Base-by-base conservation (phyloP, 2,113 vertebrate genomes). In the Etheostoma cragini region DNA sequence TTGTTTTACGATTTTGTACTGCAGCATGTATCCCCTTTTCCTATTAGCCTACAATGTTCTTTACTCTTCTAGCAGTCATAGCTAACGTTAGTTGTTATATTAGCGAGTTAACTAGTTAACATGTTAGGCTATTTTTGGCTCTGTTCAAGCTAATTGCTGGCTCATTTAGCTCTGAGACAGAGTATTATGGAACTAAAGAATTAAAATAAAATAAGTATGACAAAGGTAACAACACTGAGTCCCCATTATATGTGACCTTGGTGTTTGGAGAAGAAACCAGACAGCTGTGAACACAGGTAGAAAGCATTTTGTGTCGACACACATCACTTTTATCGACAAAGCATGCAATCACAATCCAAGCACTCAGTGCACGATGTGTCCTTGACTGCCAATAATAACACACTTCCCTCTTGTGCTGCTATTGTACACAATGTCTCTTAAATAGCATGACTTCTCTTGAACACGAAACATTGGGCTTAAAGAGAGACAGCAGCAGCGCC, bases 401-500 rank as follows among this genome's bases (percentile, higher is more conserved):
- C 2, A 10, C 14, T 17, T 61, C 56, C 24, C 73, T 68, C 45
- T 35, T 19, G 38, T 75, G n/a, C 68, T 57, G 24, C n/a, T 67
- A 24, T 11, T 60, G 54, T 11, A 8, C 57, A 66, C 61, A 22
- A 4, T 38, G 26, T 26, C 38, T n/a, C 16, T 24, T 6, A 46
- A 57, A 52, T 11, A 2, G 46, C 15, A 75, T 17, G 30, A 45
- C 50, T 58, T 45, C 30, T 79, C 62, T 46, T 50, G 4, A 67
- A 69, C 49, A 60, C 21, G 45, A n/a, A 21, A 22, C 63, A 56
- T 16, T 1, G 14, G 58, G 1, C 5, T 24, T 3, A 13, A 38
- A 38, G 30, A 66, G 42, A 30, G 70, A 64, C 63, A 68, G 16
- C 88, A 68, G 76, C 71, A 89, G 91, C 92, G 26, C 91, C 91